Evolutionary conservation across 2,797 vertebrate species (phyloP), one percentile per base, ranked within the genome.

Genomic region (Pipistrellus pygmaeus): DNA sequence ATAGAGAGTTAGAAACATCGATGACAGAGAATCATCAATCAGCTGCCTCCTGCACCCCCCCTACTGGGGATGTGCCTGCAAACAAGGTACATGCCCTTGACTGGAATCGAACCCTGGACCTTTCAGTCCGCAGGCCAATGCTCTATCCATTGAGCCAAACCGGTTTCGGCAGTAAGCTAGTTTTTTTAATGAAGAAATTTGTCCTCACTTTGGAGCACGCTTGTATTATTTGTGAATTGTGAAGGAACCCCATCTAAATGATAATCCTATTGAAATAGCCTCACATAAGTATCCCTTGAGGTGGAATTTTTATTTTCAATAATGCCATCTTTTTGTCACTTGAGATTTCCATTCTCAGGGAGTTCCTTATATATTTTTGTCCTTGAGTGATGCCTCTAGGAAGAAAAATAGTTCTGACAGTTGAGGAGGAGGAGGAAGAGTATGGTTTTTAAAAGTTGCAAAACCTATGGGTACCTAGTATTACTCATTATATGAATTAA

Each of bases 401-500:
- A 91, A 64, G 46, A 73, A 35, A 96, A 83, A 41, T 0, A n/a
- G 3, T 85, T 90, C 17, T 84, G 38, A 41, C 3, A 14, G 23
- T 73, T 55, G 88, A 38, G 32, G 30, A 91, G 20, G 41, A 88
- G 10, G 51, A 62, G 64, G 46, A 89, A 11, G 69, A 6, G 17
- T 25, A 66, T 44, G 20, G 21, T 44, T 75, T 91, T 82, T 30
- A 75, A 73, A 72, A 75, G 60, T 60, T 82, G 66, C 30, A 86
- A 90, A 83, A 38, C 9, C 30, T 38, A 32, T 23, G 25, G 25
- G 25, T 55, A 11, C 75, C 60, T 32, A 87, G 13, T 48, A 68
- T 88, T 73, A 89, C 35, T 91, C 75, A 85, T 88, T 44, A 64
- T 46, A 12, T 72, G 48, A 90, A 77, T 92, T 87, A 80, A 82